These are phyloP conservation scores for Origma solitaria DNA, from an alignment of 2,113 vertebrate genomes.

Conservation along the genomic window DNA sequence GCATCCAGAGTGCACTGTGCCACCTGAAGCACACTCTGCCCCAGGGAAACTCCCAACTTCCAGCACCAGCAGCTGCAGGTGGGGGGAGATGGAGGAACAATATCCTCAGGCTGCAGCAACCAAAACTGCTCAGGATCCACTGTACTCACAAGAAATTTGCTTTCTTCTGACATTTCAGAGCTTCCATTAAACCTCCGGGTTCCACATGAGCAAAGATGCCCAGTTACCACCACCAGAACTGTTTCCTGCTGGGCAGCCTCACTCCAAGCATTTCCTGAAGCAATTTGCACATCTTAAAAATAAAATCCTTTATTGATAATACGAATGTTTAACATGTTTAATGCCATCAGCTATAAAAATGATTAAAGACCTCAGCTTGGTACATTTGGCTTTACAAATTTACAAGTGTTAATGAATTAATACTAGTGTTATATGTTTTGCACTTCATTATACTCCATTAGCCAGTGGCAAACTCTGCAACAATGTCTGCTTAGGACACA, in stretches of 20 bases:
- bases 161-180: not conserved
- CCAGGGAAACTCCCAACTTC: accelerated
- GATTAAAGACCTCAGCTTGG: slow-evolving; percentile 65
- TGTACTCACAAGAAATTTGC: accelerated
- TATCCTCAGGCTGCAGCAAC: not conserved
- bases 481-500: slow-evolving; percentile 27
- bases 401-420: slow-evolving; percentile 71
- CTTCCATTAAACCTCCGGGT: accelerated
- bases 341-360: slow-evolving; percentile 75
- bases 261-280: not conserved
- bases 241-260: not conserved
- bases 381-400: slow-evolving; percentile 74
- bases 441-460: slow-evolving; percentile 63
- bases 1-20: not conserved
- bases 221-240: accelerated
- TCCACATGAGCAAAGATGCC: accelerated
- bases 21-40: not conserved
- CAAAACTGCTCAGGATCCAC: accelerated
- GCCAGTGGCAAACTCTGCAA: slow-evolving; percentile 62
- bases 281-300: slow-evolving; percentile 62
- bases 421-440: slow-evolving; percentile 39
- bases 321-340: slow-evolving; percentile 71
- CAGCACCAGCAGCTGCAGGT: not conserved
- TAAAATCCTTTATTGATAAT: slow-evolving; percentile 66
- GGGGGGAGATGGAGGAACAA: no score